Evolutionary conservation across 2,888 invertebrate species (phyloP).

Genomic region (Chirona hameri): DNA sequence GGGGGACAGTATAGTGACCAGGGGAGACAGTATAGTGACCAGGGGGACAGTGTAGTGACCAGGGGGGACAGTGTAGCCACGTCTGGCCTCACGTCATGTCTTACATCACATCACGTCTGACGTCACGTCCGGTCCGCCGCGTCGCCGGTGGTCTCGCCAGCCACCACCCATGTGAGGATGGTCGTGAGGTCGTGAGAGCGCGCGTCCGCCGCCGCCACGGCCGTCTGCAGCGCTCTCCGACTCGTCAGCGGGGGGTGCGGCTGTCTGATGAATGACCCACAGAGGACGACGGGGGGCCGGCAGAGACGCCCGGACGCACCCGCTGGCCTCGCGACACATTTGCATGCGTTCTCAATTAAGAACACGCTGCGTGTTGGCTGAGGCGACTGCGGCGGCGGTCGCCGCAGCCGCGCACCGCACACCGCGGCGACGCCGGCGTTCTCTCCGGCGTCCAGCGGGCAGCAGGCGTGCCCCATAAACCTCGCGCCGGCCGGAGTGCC

Average conservation of each 20-base stretch:
- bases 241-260: conserved; percentile 1
- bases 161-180: no score
- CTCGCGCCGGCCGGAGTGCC: background rate
- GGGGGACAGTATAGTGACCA: no score
- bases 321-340: background rate
- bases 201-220: background rate
- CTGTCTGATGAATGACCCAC: background rate
- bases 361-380: background rate
- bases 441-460: no score
- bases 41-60: no score
- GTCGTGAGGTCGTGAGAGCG: no score
- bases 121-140: no score
- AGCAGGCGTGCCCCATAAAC: background rate
- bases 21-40: no score
- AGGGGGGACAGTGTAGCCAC: no score
- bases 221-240: background rate
- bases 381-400: background rate
- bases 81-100: no score
- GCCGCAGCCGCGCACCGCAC: background rate
- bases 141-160: no score
- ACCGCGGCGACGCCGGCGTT: background rate
- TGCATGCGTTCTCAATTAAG: conserved; percentile 22
- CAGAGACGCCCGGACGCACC: background rate
- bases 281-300: background rate
- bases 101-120: no score